phyloP scores from a whole-genome alignment of 2,888 invertebrate genomes.

The Andrena bicolor region DNA sequence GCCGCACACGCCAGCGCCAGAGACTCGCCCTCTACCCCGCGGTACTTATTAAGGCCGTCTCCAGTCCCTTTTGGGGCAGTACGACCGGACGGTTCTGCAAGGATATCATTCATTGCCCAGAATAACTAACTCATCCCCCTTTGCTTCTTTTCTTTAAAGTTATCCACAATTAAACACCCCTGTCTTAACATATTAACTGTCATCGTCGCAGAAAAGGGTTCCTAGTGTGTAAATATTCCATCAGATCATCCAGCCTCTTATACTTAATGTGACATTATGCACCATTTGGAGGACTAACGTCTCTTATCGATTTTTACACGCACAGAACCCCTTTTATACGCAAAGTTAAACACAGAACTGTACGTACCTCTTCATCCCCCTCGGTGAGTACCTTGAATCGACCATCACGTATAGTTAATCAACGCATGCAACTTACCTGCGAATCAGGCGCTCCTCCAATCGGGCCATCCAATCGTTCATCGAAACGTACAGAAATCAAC shows the following conservation, averaged over 20 bases:
- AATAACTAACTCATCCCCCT: conserved; percentile 43
- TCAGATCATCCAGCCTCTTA: background rate
- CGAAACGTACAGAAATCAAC: conserved; percentile 10
- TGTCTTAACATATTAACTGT: conserved; percentile 1
- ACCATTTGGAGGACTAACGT: background rate
- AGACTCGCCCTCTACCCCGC: conserved; percentile 80
- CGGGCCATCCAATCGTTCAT: background rate
- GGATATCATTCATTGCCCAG: conserved; percentile 70
- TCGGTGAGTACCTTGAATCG: conserved; percentile 30
- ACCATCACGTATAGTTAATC: conserved; percentile 9
- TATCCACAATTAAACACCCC: conserved; percentile 13
- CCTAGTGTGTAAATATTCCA: background rate
- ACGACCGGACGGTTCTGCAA: conserved; percentile 84
- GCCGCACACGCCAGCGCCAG: conserved; percentile 82
- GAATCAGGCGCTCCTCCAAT: conserved; percentile 9
- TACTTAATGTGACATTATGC: too few relatives aligned
- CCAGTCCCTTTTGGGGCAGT: conserved; percentile 84
- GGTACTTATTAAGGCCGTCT: conserved; percentile 84
- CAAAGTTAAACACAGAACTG: conserved; percentile 14
- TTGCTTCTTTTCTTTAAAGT: conserved; percentile 22
- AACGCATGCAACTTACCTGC: conserved; percentile 66
- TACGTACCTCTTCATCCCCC: conserved; percentile 49
- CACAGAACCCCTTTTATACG: conserved; percentile 22
- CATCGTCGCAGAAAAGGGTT: conserved; percentile 22
- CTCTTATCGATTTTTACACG: background rate